These are phyloP conservation scores for Alectoris magna DNA, from an alignment of 2,797 vertebrate species.

Conservation along the genomic window DNA sequence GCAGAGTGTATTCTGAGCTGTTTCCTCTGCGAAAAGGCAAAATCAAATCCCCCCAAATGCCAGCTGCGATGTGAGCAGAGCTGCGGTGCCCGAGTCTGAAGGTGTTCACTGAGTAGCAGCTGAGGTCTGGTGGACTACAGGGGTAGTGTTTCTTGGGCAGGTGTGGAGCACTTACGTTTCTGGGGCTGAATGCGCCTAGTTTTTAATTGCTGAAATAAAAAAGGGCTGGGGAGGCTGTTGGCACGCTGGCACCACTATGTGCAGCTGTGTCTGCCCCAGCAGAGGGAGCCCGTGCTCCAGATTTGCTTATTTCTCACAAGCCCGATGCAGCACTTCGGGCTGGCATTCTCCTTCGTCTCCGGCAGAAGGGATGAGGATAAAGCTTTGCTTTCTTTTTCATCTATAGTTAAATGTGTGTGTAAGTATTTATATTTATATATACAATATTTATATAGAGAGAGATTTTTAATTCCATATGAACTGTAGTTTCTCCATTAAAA, in stretches of 20 bases:
- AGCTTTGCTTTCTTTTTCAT: not conserved
- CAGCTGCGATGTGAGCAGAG: fast-evolving
- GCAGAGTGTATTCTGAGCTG: fast-evolving
- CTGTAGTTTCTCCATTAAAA: not conserved
- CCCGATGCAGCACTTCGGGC: not conserved
- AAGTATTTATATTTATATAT: not conserved
- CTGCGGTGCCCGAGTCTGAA: not conserved
- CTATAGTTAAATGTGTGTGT: not conserved
- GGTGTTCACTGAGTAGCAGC: fast-evolving
- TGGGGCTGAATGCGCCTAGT: not conserved
- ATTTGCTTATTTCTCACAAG: not conserved
- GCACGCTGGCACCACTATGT: fast-evolving
- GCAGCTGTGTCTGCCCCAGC: conserved; percentile 1
- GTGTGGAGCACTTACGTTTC: not conserved
- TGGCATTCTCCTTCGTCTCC: not conserved
- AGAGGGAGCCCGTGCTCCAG: conserved; percentile 66
- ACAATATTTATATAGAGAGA: too few relatives aligned
- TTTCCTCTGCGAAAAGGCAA: not conserved
- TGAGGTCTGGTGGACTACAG: not conserved
- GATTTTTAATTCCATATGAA: not conserved
- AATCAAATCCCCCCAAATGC: fast-evolving
- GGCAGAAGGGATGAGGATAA: not conserved
- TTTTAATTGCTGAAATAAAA: not conserved
- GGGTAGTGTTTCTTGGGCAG: not conserved
- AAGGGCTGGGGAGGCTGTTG: not conserved